Conservation (phyloP, 2,888 invertebrate species). For the Invenusta paracnida region DNA sequence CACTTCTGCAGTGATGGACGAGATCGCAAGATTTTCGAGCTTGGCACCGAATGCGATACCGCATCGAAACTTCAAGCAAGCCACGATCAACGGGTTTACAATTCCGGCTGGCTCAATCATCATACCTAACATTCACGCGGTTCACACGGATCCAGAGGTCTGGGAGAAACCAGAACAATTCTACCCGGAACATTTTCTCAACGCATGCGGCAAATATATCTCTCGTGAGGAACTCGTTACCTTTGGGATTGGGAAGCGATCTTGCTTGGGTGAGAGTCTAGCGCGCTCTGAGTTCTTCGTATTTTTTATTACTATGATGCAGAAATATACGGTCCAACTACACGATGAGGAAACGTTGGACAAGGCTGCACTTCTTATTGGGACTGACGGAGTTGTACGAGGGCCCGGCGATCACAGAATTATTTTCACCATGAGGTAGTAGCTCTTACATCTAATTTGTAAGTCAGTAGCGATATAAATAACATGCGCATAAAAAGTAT, state of each 20-base stretch:
- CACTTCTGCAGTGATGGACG: conserved; percentile 51
- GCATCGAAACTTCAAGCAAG: conserved; percentile 49
- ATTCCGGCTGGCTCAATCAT: conserved; percentile 50
- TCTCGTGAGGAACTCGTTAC: conserved; percentile 7
- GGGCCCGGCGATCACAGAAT: not conserved
- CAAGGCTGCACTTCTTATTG: not conserved
- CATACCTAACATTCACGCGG: conserved; percentile 48
- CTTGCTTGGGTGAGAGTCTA: conserved; percentile 35
- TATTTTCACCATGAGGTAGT: not conserved
- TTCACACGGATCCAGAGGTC: conserved; percentile 47
- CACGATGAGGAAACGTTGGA: not conserved
- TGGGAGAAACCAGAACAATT: conserved; percentile 50
- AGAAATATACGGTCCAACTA: not conserved
- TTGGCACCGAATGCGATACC: conserved; percentile 49
- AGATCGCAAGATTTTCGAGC: conserved; percentile 49
- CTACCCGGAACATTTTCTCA: conserved; percentile 50
- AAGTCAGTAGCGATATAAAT: too few relatives aligned
- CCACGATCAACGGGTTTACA: conserved; percentile 50
- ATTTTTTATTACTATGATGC: conserved; percentile 34
- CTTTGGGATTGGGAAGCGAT: conserved; percentile 36
- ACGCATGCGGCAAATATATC: conserved; percentile 34
- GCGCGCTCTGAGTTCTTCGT: conserved; percentile 35
- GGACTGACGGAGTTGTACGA: not conserved
- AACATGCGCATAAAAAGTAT: too few relatives aligned
- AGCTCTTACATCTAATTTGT: too few relatives aligned